Evolutionary conservation across 2,113 vertebrate species (phyloP), one percentile per base, ranked within the genome.

Genomic region (Brachypteracias leptosomus): DNA sequence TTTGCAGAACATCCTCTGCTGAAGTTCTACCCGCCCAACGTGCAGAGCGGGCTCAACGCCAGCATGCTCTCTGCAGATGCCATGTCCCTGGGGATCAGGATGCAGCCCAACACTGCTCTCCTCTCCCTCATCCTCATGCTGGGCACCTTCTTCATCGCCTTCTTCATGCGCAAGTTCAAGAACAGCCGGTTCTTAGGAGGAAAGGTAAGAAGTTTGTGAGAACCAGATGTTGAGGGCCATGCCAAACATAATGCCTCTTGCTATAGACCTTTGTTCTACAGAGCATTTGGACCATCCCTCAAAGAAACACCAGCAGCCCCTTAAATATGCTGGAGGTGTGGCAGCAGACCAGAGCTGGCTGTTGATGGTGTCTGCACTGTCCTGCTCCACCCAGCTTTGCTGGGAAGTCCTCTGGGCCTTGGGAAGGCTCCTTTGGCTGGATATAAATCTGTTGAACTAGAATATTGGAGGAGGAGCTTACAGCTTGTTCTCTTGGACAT

Each of bases 141-240:
- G 3, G 99, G 99, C 52, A 99, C 99, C 36, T 99, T 99, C 97
- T 99, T 99, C 95, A 98, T 99, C 21, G 99, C 99, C 80, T 99
- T 99, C 97, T 99, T 99, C 93, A 98, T 99, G 83, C 98, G 99
- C 94, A 99, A 99, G 96, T 99, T 99, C 95, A 97, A 99, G 96
- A 99, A 99, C 97, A 99, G 99, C 96, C 98, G 99, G 7, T 99
- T 99, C 97, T 98, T 99, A 58, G 99, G 99, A 31, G 99, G 99
- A 89, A 99, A 99, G 98, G 99, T 99, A 93, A 36, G 92, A 62
- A 35, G n/a, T 76, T 57, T 52, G 16, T 75, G 80, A 36, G 42
- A 38, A 24, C 80, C 65, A 78, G 24, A 2, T 63, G 63, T 63
- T 80, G 51, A 63, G 29, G 31, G 35, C 61, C 1, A 0, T 2